Evolutionary conservation across 2,797 vertebrate genomes (phyloP), one percentile per base, ranked within the genome.

Genomic region (Enteromius unitaeniatus): DNA sequence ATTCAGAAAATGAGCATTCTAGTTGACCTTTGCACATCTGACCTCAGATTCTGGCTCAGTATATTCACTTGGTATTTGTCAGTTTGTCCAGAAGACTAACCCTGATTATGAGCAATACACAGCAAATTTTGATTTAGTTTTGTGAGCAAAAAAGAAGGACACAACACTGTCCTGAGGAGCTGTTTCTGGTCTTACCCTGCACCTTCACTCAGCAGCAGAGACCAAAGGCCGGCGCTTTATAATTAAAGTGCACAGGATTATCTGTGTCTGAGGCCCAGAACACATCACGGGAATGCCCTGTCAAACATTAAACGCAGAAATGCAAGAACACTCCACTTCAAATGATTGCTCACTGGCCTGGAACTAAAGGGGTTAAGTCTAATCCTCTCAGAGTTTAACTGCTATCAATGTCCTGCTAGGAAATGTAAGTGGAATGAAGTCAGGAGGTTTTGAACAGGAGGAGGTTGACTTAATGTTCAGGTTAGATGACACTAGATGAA

Each of bases 171-270:
- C 85, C 90, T 28, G 26, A 77, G 64, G 19, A 69, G 47, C 45
- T 14, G 14, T 53, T 83, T 92, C 88, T 93, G 92, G 93, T 94
- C 93, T 92, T 83, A 77, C 88, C 85, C 84, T 34, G 31, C 31
- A 49, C 11, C 82, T 90, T 88, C 84, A 60, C 88, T 42, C 49
- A 90, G 68, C 47, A 90, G 90, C 87, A 85, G 92, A 94, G 92
- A 94, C 93, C 92, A 93, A 92, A 94, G 92, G 90, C 82, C 86
- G 86, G 87, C 77, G 26, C 86, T 81, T 88, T 88, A 91, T 93
- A 93, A 94, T 93, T 92, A 94, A 93, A 93, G 91, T 91, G 91
- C 89, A 88, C 31, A 89, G 92, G 92, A 93, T 94, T 93, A 94
- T 87, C 90, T 88, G 83, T 79, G 83, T 86, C 87, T 68, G 87